phyloP scores from a whole-genome alignment of 1,140 invertebrate species.

The Schlechtendalia chinensis region DNA sequence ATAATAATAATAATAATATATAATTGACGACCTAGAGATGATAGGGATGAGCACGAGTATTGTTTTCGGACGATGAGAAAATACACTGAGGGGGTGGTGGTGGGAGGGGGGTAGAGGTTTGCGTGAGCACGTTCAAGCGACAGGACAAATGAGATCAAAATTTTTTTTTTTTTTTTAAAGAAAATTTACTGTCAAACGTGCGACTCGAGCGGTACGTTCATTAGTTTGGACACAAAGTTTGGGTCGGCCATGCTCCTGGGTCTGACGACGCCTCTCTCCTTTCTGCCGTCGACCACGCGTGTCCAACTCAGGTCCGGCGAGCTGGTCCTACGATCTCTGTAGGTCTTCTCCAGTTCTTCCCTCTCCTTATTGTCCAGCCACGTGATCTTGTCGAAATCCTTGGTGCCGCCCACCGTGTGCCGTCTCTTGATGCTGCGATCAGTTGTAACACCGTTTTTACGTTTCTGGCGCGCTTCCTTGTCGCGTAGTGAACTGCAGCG shows the following conservation, averaged over 20 bases:
- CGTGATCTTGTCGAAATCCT: conserved; percentile 73
- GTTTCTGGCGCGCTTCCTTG: conserved; percentile 64
- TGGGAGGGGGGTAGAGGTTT: no score
- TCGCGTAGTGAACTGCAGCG: conserved; percentile 50
- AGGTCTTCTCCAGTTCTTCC: conserved; percentile 59
- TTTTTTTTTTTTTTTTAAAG: not conserved
- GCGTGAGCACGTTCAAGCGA: conserved; percentile 39
- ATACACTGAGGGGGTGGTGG: not conserved
- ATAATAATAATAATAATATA: no score
- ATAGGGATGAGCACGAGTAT: conserved; percentile 36
- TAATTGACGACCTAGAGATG: conserved; percentile 40
- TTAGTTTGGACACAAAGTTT: conserved; percentile 50
- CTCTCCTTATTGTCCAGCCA: conserved; percentile 63
- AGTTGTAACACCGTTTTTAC: conserved; percentile 67
- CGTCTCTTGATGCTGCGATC: conserved; percentile 70
- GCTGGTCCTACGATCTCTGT: conserved; percentile 61
- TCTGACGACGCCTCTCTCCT: conserved; percentile 62
- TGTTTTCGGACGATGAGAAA: conserved; percentile 5
- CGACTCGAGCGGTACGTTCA: conserved; percentile 51
- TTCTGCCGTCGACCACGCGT: conserved; percentile 58
- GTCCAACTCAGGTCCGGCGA: conserved; percentile 64
- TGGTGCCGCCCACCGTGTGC: conserved; percentile 88
- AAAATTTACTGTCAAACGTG: conserved; percentile 51
- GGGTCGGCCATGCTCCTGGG: conserved; percentile 60
- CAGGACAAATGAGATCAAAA: conserved; percentile 46